phyloP scores from a whole-genome alignment of 1,140 invertebrate genomes.

The Dendroctonus valens region DNA sequence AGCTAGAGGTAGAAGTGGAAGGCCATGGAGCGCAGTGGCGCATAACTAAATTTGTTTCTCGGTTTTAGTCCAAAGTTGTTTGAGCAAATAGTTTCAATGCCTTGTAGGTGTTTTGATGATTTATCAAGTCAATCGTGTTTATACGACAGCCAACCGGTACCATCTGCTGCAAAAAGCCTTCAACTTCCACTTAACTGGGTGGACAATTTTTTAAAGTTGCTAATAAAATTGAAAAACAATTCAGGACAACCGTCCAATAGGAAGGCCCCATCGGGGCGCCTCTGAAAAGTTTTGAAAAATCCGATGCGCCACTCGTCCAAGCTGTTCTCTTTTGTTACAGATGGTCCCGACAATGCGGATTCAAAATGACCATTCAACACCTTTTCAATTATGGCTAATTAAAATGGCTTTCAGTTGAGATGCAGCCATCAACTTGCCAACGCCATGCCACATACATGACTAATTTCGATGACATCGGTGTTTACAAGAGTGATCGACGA shows the following conservation, averaged over 20 bases:
- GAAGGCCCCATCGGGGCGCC: not conserved
- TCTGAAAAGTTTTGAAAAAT: constrained; percentile 9
- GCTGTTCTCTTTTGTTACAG: constrained; percentile 23
- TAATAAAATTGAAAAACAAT: not conserved
- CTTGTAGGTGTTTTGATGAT: no score
- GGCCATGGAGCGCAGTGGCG: constrained; percentile 1
- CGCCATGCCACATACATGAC: constrained; percentile 13
- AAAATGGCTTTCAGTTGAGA: constrained; percentile 19
- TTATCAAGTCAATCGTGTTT: no score
- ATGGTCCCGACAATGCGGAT: constrained; percentile 11
- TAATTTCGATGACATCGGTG: constrained; percentile 30
- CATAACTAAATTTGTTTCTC: not conserved
- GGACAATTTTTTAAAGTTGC: not conserved
- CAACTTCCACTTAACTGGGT: no score
- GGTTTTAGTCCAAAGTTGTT: not conserved
- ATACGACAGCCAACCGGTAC: no score
- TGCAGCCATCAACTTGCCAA: constrained; percentile 7
- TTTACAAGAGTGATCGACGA: constrained; percentile 13
- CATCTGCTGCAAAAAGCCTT: no score
- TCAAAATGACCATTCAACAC: constrained; percentile 31
- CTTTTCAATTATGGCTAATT: constrained; percentile 34
- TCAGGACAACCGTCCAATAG: not conserved
- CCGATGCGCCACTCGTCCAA: constrained; percentile 23
- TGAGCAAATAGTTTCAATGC: no score
- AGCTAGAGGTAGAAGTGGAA: constrained; percentile 2